phyloP scores from a whole-genome alignment of 2,797 vertebrate genomes.

The Argentina silus region DNA sequence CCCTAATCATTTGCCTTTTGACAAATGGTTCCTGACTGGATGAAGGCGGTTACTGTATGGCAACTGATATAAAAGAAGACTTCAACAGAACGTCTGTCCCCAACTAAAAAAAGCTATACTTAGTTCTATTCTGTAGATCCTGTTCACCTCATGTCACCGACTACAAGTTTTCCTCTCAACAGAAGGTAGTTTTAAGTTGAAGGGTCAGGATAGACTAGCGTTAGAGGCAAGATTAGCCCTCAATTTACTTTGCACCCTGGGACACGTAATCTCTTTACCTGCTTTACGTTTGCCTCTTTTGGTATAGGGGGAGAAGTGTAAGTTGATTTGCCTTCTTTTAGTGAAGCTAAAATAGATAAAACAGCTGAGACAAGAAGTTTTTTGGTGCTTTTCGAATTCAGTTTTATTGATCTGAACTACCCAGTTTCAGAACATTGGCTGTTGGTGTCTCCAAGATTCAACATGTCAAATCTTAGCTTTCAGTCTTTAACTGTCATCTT shows the following conservation, averaged over 20 bases:
- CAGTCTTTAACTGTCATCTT: too few relatives aligned
- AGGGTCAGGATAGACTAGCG: constrained; percentile 54
- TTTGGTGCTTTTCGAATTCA: too few relatives aligned
- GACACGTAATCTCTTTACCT: constrained; percentile 64
- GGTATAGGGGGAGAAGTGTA: constrained; percentile 34
- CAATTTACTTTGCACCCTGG: constrained; percentile 50
- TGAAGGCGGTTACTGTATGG: neutral
- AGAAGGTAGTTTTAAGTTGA: constrained; percentile 53
- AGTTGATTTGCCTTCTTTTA: constrained; percentile 45
- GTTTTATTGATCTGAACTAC: too few relatives aligned
- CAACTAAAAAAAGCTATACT: neutral
- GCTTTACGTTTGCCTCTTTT: constrained; percentile 60
- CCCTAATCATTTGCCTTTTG: neutral
- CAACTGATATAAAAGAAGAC: neutral
- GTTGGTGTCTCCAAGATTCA: too few relatives aligned
- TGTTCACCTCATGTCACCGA: constrained; percentile 31
- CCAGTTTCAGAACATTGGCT: too few relatives aligned
- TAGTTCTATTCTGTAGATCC: neutral
- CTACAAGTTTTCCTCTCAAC: constrained; percentile 17
- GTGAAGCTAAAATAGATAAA: neutral
- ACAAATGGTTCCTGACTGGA: neutral
- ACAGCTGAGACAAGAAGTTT: too few relatives aligned
- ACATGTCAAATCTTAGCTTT: too few relatives aligned
- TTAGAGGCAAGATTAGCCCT: constrained; percentile 61
- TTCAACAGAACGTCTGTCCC: neutral